Evolutionary conservation across 2,888 invertebrate genomes (phyloP), one percentile per base, ranked within the genome.

Genomic region (Aelia acuminata): DNA sequence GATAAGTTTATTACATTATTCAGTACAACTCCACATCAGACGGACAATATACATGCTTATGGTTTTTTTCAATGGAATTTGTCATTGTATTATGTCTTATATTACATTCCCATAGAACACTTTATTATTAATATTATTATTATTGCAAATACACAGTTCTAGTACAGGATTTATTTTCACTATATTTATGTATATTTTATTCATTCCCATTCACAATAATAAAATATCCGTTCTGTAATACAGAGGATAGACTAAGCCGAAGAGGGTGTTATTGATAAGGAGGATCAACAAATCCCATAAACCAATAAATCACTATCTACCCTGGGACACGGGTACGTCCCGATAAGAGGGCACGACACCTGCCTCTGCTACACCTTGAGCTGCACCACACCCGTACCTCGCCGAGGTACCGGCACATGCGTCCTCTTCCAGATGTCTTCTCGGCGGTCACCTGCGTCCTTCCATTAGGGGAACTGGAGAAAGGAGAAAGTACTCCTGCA

Each of bases 251-350:
- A 7, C 63, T 63, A 63, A 31, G 63, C 31, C 31, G 31, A 63
- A 63, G 26, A 26, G 63, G 31, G 13, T 4, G 31, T 63, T 63
- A 63, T 26, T 31, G 63, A 63, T 63, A 63, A 63, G 31, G 15
- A 63, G 63, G 63, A 63, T 63, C 63, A 63, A 63, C 63, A 63
- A 63, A 63, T 63, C 63, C 63, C 31, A 63, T 63, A 63, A 63
- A 63, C 63, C 31, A 63, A 63, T 63, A 63, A 63, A 63, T 63
- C 63, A 26, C 63, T 63, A 63, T 63, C 63, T 63, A 63, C 31
- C 63, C 63, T 31, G 3, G 63, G 63, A 63, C 63, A 63, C 63
- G 31, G 26, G 63, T 26, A 63, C 63, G 1, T n/a, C 53, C 63
- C 15, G 63, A 63, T 63, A 63, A 63, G 63, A 63, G 10, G 15